phyloP scores from a whole-genome alignment of 1,140 invertebrate genomes.

The Cyclargus thomasi region DNA sequence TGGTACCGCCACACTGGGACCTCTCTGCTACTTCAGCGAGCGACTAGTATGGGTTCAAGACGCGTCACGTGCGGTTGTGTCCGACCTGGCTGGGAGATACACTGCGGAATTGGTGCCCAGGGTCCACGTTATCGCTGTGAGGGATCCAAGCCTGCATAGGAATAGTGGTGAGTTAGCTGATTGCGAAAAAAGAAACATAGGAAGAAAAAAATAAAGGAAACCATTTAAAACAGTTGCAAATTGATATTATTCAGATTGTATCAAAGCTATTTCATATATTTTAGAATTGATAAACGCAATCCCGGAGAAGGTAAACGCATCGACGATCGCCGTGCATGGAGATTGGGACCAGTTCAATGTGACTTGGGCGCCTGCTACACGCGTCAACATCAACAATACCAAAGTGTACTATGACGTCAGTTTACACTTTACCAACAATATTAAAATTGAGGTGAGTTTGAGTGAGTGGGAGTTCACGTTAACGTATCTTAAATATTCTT shows the following conservation, averaged over 20 bases:
- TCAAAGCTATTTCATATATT: no score
- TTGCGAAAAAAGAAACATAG: no score
- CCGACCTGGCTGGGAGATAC: conserved; percentile 85
- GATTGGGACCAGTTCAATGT: conserved; percentile 86
- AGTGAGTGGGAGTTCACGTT: no score
- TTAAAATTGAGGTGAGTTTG: conserved; percentile 57
- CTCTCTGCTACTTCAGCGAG: conserved; percentile 86
- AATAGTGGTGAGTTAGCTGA: conserved; percentile 60
- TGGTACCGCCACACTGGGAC: conserved; percentile 68
- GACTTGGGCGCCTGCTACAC: conserved; percentile 83
- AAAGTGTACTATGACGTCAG: conserved; percentile 89
- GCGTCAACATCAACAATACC: conserved; percentile 88
- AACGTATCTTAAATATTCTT: no score
- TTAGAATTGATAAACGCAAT: conserved; percentile 78
- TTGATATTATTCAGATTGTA: no score
- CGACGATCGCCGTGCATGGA: conserved; percentile 81
- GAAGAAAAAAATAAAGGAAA: no score
- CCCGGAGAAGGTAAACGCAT: conserved; percentile 79
- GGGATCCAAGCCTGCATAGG: conserved; percentile 81
- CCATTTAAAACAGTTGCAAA: no score
- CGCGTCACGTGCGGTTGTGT: conserved; percentile 83
- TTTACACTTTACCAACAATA: conserved; percentile 72
- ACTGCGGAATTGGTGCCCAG: conserved; percentile 82
- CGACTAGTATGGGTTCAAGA: conserved; percentile 88
- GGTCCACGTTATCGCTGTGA: conserved; percentile 83